These are phyloP conservation scores for Drosophila guanche DNA, from an alignment of 1,140 invertebrate genomes.

Conservation along the genomic window DNA sequence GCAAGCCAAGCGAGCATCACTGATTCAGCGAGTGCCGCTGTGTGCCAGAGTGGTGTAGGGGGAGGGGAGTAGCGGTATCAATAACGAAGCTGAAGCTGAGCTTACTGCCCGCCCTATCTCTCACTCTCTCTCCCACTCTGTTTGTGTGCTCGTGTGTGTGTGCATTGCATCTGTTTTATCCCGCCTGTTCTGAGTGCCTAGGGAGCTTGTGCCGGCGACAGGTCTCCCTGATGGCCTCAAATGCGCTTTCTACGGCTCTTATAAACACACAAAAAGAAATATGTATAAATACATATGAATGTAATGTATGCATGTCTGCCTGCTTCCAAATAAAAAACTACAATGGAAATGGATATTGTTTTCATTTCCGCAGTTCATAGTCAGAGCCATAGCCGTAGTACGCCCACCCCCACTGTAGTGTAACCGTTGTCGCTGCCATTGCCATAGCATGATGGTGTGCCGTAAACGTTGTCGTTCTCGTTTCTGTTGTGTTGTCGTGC, in stretches of 20 bases:
- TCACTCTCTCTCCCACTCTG: background rate
- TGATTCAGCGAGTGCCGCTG: conserved; percentile 6
- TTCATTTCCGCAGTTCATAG: conserved; percentile 71
- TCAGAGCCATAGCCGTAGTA: background rate
- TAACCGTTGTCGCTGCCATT: conserved; percentile 1
- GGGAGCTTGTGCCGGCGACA: conserved; percentile 52
- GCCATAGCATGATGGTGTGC: conserved; percentile 12
- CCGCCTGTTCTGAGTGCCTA: background rate
- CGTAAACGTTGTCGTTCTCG: background rate
- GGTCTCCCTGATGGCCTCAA: conserved; percentile 60
- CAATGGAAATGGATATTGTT: conserved; percentile 81
- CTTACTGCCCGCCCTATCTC: background rate
- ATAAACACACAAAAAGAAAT: no score
- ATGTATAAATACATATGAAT: no score
- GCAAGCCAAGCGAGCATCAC: conserved; percentile 20
- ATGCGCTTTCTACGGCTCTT: conserved; percentile 61
- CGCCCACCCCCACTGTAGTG: no score
- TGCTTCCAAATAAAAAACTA: conserved; percentile 61
- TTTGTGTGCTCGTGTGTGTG: conserved; percentile 1
- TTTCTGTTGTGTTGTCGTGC: conserved; percentile 8
- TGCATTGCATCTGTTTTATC: background rate
- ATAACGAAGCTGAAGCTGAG: conserved; percentile 30
- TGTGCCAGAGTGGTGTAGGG: conserved; percentile 7
- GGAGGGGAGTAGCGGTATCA: conserved; percentile 33
- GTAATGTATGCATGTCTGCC: conserved; percentile 11